Evolutionary conservation across 2,888 invertebrate species (phyloP).

Genomic region (Metopia argyrocephala): DNA sequence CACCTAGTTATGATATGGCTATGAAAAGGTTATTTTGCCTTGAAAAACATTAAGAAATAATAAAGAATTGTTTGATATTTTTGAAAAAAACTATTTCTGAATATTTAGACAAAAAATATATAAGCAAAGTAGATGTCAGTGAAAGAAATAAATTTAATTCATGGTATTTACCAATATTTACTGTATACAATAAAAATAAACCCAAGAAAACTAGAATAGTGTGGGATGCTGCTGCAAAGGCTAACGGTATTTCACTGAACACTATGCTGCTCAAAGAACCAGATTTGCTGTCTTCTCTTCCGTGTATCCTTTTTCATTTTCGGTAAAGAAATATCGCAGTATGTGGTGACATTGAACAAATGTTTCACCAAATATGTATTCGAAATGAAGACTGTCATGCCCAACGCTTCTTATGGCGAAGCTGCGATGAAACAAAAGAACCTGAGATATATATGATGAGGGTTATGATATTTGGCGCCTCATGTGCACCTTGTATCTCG

Average conservation of each 20-base stretch:
- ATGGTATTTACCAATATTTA: slow-evolving; percentile 68
- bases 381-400: slow-evolving; percentile 37
- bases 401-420: slow-evolving; percentile 41
- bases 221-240: slow-evolving; percentile 33
- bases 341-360: slow-evolving; percentile 40
- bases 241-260: slow-evolving; percentile 67
- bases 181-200: slow-evolving; percentile 9
- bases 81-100: slow-evolving; percentile 32
- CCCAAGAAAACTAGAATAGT: slow-evolving; percentile 41
- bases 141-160: too few relatives aligned
- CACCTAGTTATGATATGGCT: slow-evolving; percentile 52
- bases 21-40: slow-evolving; percentile 44
- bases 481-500: background rate
- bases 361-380: slow-evolving; percentile 59
- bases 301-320: slow-evolving; percentile 72
- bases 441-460: slow-evolving; percentile 15
- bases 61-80: slow-evolving; percentile 29
- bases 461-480: background rate
- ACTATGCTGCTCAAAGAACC: slow-evolving; percentile 65
- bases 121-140: slow-evolving; percentile 6
- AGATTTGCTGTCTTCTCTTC: slow-evolving; percentile 69
- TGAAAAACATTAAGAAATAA: slow-evolving; percentile 42
- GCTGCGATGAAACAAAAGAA: background rate
- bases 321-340: slow-evolving; percentile 69
- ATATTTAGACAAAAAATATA: slow-evolving; percentile 47